Percentiles rank a stretch among this genome's conserved stretches.
Conservation (phyloP, 2,888 invertebrate species). For the Sipha maydis region DNA sequence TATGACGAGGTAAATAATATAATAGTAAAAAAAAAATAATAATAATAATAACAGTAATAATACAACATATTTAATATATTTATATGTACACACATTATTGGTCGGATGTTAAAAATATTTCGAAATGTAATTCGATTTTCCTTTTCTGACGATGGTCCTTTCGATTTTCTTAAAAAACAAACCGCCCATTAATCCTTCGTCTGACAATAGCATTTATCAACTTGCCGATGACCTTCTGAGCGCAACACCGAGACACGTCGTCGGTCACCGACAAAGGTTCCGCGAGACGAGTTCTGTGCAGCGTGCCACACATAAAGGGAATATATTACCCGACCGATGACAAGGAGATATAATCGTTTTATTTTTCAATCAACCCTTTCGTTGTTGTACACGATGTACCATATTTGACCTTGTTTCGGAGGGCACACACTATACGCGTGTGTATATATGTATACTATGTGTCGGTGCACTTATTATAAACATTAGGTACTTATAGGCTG, state of each 20-base stretch:
- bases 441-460: not conserved
- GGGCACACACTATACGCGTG: not conserved
- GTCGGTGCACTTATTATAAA: not conserved
- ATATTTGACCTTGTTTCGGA: slow-evolving; percentile 20
- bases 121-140: slow-evolving; percentile 15
- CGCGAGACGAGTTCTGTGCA: not conserved
- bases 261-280: slow-evolving; percentile 44
- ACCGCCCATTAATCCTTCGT: slow-evolving; percentile 19
- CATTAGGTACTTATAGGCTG: not conserved
- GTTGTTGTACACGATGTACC: not conserved
- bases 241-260: slow-evolving; percentile 6
- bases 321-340: slow-evolving; percentile 21
- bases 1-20: not conserved
- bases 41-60: not conserved
- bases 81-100: not conserved
- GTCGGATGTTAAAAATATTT: not conserved
- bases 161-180: slow-evolving; percentile 44
- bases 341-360: slow-evolving; percentile 14
- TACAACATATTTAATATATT: not conserved
- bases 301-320: not conserved
- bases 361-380: slow-evolving; percentile 19
- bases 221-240: slow-evolving; percentile 27
- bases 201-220: not conserved
- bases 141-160: slow-evolving; percentile 8
- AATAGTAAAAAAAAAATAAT: no score